Evolutionary conservation across 1,140 invertebrate species (phyloP).

Genomic region (Patella vulgata): DNA sequence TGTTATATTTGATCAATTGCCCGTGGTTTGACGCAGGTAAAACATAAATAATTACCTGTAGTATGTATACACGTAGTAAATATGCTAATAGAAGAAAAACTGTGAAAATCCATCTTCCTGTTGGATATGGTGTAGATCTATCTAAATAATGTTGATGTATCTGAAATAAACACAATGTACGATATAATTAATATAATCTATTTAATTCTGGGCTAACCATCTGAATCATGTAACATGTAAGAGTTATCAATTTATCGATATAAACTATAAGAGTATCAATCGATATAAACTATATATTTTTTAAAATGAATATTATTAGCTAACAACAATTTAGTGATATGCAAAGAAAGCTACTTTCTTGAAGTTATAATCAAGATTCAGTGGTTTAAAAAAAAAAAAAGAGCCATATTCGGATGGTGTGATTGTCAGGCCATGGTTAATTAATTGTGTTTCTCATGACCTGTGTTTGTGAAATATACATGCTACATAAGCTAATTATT

Average conservation of each 20-base stretch:
- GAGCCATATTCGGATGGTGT: too few relatives aligned
- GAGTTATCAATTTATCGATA: background rate
- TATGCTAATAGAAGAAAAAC: constrained; percentile 36
- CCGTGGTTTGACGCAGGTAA: background rate
- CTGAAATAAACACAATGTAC: constrained; percentile 34
- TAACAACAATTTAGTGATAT: background rate
- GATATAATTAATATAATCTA: background rate
- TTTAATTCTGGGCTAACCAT: background rate
- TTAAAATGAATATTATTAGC: background rate
- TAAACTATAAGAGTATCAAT: background rate
- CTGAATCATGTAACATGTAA: background rate
- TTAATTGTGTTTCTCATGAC: constrained; percentile 1
- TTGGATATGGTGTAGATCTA: constrained; percentile 47
- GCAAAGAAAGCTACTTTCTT: background rate
- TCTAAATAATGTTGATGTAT: constrained; percentile 53
- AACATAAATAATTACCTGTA: constrained; percentile 43
- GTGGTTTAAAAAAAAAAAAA: background rate
- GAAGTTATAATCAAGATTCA: background rate
- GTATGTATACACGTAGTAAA: constrained; percentile 48
- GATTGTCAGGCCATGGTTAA: background rate
- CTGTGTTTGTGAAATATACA: too few relatives aligned
- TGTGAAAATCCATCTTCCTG: constrained; percentile 44
- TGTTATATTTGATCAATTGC: background rate
- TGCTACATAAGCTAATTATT: background rate
- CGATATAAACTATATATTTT: background rate